Percentiles rank a stretch among this genome's conserved stretches.
These are phyloP conservation scores for Pyxicephalus adspersus DNA, from an alignment of 2,113 vertebrate species.

Conservation along the genomic window DNA sequence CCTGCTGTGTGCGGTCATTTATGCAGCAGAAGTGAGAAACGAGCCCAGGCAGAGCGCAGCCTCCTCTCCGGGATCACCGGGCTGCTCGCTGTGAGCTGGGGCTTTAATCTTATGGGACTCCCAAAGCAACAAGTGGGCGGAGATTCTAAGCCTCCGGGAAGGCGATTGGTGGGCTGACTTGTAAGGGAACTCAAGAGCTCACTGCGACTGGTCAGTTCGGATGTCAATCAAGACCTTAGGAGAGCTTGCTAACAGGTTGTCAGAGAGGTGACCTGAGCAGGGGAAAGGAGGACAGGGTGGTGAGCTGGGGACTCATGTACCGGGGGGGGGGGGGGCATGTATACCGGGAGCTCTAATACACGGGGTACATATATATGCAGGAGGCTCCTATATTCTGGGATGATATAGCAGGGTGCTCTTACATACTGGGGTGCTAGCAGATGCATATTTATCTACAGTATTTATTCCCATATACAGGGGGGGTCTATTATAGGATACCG, in stretches of 20 bases:
- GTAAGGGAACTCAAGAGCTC: neutral
- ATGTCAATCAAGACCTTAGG: neutral
- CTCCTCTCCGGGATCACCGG: slow-evolving; percentile 21
- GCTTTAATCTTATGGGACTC: slow-evolving; percentile 23
- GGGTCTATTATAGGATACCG: no score
- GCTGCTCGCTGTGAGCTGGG: slow-evolving; percentile 21
- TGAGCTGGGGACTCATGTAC: no score
- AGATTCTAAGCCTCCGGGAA: neutral
- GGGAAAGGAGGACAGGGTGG: neutral
- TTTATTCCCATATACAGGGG: no score
- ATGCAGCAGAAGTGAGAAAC: neutral
- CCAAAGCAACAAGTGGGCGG: slow-evolving; percentile 40
- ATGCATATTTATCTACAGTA: no score
- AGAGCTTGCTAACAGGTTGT: slow-evolving; percentile 18
- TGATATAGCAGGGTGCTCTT: no score
- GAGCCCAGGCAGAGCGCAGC: neutral
- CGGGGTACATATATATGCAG: no score
- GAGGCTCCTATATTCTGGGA: no score
- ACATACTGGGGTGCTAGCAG: no score
- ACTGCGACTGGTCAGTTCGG: neutral
- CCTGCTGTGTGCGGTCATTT: neutral
- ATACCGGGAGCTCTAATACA: no score
- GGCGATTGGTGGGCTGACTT: neutral
- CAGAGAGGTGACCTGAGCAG: slow-evolving; percentile 35
- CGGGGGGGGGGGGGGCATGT: no score